These are phyloP conservation scores for Neopipo cinnamomea DNA, from an alignment of 2,113 vertebrate species.

Conservation along the genomic window DNA sequence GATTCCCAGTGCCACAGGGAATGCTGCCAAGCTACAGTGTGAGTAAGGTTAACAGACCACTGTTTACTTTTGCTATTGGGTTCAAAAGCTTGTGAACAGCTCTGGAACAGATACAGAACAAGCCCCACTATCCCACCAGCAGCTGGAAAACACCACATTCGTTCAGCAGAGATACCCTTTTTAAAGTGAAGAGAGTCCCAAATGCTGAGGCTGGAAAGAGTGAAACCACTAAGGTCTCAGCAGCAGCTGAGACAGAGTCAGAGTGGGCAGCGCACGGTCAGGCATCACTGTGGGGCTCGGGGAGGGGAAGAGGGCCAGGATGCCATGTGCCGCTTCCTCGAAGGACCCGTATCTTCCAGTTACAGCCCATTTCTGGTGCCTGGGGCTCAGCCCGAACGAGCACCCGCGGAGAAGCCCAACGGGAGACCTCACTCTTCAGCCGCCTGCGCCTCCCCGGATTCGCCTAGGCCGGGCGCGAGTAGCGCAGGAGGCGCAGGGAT, in stretches of 20 bases:
- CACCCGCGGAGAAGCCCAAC: neutral
- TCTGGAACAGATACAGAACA: fast-evolving
- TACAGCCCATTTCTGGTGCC: neutral
- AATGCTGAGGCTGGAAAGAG: neutral
- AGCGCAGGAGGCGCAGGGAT: neutral
- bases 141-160: neutral
- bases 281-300: neutral
- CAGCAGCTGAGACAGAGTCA: neutral
- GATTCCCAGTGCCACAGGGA: neutral
- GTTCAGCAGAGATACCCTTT: fast-evolving
- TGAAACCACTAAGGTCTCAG: neutral
- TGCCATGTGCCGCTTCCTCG: neutral
- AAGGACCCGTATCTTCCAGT: neutral
- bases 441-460: neutral
- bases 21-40: neutral
- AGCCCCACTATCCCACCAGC: neutral
- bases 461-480: neutral
- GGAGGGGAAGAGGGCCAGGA: too few relatives aligned
- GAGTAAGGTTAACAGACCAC: neutral
- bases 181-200: neutral
- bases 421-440: neutral
- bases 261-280: fast-evolving
- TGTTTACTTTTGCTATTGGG: neutral
- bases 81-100: neutral
- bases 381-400: neutral